Conservation (phyloP, 1,140 invertebrate species). For the Papilio aristodemus region DNA sequence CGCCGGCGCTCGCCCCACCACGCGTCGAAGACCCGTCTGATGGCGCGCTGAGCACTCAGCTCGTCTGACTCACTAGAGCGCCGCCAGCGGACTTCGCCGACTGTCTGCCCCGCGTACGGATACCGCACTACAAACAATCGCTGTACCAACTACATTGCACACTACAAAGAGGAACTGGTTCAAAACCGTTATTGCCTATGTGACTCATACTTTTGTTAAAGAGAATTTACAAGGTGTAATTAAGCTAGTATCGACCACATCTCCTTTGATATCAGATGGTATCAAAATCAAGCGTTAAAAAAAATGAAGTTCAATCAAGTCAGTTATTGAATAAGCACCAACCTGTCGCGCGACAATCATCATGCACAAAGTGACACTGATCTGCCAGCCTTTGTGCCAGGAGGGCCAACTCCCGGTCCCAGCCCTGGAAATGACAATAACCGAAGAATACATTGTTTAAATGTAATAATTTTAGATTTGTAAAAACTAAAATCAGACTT, state of each 20-base stretch:
- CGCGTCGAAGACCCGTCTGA: constrained; percentile 60
- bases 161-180: too few species aligned
- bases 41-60: constrained; percentile 49
- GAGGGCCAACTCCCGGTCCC: constrained; percentile 63
- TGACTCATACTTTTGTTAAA: too few species aligned
- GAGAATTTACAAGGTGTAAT: too few species aligned
- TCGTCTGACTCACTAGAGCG: constrained; percentile 49
- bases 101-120: constrained; percentile 69
- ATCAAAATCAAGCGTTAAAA: neutral
- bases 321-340: neutral
- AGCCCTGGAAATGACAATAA: constrained; percentile 48
- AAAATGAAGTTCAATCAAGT: too few species aligned
- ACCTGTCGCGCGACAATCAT: constrained; percentile 71
- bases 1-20: constrained; percentile 68
- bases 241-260: too few species aligned
- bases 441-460: too few species aligned
- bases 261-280: too few species aligned
- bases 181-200: too few species aligned
- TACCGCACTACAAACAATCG: constrained; percentile 53
- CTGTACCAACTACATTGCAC: too few species aligned
- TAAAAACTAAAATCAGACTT: too few species aligned
- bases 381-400: constrained; percentile 65
- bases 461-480: too few species aligned
- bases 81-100: constrained; percentile 67
- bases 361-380: constrained; percentile 67